A percentile compares a stretch with the other conserved stretches of the same genome.
phyloP scores from a whole-genome alignment of 2,113 vertebrate species.

The Promerops cafer region DNA sequence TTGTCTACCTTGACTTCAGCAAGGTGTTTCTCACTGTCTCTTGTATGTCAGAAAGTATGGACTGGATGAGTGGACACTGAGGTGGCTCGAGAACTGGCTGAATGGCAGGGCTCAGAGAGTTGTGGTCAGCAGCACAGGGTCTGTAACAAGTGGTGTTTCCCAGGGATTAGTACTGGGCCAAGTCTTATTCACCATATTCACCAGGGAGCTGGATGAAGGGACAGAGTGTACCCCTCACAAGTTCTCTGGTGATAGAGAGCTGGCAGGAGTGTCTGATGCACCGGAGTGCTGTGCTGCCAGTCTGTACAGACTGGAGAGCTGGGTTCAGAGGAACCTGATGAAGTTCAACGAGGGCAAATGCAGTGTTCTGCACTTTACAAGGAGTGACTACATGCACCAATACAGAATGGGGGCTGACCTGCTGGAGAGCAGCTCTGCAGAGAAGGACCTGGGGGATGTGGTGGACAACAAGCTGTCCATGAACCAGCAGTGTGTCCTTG shows the following conservation, averaged over 20 bases:
- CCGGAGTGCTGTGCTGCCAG: background rate
- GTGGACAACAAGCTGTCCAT: too few relatives aligned
- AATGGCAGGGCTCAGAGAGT: too few relatives aligned
- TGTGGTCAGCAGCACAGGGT: background rate
- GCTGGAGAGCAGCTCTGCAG: background rate
- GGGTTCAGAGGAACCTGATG: background rate
- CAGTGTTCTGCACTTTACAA: background rate
- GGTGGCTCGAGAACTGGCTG: background rate
- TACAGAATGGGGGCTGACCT: too few relatives aligned
- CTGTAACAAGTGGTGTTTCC: background rate
- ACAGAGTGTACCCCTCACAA: too few relatives aligned
- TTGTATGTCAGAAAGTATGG: background rate
- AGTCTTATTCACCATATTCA: too few relatives aligned
- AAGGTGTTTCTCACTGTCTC: background rate
- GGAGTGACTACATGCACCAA: too few relatives aligned
- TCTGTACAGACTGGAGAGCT: background rate
- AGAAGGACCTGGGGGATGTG: rapidly evolving
- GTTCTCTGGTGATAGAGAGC: background rate
- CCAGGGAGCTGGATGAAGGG: background rate
- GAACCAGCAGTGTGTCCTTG: background rate
- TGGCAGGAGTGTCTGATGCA: background rate
- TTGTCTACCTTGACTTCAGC: background rate
- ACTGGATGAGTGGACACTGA: too few relatives aligned
- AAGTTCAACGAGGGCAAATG: background rate
- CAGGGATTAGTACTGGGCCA: background rate